Conservation (phyloP, 2,797 vertebrate species). For the Pyrocephalus nanus region DNA sequence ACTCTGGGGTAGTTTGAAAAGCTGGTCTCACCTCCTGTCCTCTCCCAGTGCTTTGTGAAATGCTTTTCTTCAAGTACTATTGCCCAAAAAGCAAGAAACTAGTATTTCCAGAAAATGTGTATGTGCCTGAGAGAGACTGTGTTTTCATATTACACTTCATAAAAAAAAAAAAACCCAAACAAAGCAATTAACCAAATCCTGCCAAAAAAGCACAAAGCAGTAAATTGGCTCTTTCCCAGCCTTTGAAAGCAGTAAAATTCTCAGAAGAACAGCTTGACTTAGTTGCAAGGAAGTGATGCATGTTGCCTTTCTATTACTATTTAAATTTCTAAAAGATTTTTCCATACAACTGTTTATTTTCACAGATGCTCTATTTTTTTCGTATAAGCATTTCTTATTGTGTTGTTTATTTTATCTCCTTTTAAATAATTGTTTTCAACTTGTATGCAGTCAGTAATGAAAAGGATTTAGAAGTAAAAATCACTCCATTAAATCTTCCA, state of each 20-base stretch:
- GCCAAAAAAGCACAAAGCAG: not conserved
- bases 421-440: not conserved
- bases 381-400: not conserved
- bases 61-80: not conserved
- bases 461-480: slow-evolving; percentile 25
- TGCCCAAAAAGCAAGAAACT: not conserved
- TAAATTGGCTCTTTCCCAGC: not conserved
- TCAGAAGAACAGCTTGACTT: not conserved
- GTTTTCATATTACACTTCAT: not conserved
- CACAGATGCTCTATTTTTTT: not conserved
- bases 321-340: not conserved
- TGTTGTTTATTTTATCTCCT: not conserved
- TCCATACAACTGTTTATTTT: not conserved
- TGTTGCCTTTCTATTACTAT: not conserved
- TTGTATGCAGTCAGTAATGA: not conserved
- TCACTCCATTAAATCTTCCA: not conserved
- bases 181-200: not conserved
- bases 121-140: fast-evolving
- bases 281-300: not conserved
- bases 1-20: not conserved
- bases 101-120: not conserved
- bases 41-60: not conserved
- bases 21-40: not conserved
- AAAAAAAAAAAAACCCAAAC: not conserved
- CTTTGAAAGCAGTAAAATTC: not conserved